Conservation (phyloP, 1,140 invertebrate species). For the Drosophila bifasciata region DNA sequence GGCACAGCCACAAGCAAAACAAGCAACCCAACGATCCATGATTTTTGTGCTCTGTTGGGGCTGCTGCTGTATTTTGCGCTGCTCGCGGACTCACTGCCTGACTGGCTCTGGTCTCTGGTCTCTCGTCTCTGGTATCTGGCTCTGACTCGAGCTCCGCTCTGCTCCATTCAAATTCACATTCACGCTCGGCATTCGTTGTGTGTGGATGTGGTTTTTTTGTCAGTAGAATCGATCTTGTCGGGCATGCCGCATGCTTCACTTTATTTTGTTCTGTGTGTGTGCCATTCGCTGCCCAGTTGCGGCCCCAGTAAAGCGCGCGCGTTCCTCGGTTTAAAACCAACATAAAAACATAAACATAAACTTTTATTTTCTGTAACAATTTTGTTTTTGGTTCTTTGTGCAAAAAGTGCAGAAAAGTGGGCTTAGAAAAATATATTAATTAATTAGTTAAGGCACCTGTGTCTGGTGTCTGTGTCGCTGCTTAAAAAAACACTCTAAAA, state of each 20-base stretch:
- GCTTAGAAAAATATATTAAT: not conserved
- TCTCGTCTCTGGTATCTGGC: too few species aligned
- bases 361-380: constrained; percentile 2
- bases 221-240: constrained; percentile 83
- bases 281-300: constrained; percentile 17
- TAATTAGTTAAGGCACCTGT: too few species aligned
- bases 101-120: too few species aligned
- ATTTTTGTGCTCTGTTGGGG: constrained; percentile 34
- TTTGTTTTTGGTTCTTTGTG: not conserved
- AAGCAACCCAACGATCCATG: constrained; percentile 29
- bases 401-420: constrained; percentile 40
- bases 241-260: constrained; percentile 70
- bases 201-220: constrained; percentile 50
- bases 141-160: not conserved
- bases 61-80: not conserved
- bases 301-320: too few species aligned
- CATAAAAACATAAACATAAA: not conserved
- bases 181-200: constrained; percentile 34
- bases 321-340: too few species aligned
- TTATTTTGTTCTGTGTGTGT: constrained; percentile 37
- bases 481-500: too few species aligned
- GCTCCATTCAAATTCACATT: constrained; percentile 39
- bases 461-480: too few species aligned
- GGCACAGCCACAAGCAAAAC: too few species aligned
- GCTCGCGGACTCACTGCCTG: constrained; percentile 25